Conservation (phyloP, 2,797 vertebrate genomes). For the Phalanger gymnotis region DNA sequence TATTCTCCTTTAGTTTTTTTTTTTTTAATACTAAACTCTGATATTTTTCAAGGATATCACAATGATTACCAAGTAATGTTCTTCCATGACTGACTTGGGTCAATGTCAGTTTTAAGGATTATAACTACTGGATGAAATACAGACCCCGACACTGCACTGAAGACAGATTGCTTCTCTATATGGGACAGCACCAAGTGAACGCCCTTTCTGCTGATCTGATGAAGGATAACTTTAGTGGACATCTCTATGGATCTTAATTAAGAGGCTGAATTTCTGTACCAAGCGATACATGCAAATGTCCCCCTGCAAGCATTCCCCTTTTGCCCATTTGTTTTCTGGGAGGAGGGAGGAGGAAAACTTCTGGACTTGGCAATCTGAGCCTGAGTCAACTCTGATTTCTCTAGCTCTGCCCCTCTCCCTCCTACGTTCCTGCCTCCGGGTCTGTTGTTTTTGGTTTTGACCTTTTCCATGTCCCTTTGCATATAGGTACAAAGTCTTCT, state of each 20-base stretch:
- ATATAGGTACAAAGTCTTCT: not conserved
- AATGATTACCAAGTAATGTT: not conserved
- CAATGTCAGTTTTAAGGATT: slow-evolving; percentile 35
- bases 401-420: not conserved
- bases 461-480: not conserved
- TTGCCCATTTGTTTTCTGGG: not conserved
- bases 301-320: not conserved
- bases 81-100: not conserved
- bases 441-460: not conserved
- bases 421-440: not conserved
- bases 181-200: not conserved
- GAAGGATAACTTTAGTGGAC: not conserved
- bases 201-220: not conserved
- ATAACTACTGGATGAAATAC: not conserved
- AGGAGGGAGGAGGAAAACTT: not conserved
- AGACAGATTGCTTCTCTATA: not conserved
- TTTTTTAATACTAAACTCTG: not conserved
- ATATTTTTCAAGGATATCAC: slow-evolving; percentile 16
- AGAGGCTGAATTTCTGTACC: not conserved
- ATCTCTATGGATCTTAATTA: not conserved
- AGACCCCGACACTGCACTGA: not conserved
- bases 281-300: not conserved
- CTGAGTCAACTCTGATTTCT: not conserved
- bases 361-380: not conserved
- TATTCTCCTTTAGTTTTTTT: slow-evolving; percentile 39